Evolutionary conservation across 1,140 invertebrate species (phyloP), one percentile per base, ranked within the genome.

Genomic region (Magallana ariakensis): DNA sequence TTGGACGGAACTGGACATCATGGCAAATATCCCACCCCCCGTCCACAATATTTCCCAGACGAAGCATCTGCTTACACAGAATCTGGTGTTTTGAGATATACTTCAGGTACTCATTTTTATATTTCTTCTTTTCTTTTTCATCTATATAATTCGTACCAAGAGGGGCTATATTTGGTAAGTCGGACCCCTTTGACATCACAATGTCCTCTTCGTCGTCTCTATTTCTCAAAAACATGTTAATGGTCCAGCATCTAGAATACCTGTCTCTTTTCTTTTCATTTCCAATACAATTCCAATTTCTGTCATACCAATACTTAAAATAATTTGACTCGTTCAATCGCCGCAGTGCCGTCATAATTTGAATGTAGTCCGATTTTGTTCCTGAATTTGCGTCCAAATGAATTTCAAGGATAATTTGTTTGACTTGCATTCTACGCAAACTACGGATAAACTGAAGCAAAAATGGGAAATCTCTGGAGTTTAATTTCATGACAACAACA

Each of bases 11-110:
- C 26, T 10, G 26, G 33, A 62, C 16, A 62, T 84, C 83, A 62
- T 84, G 83, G 46, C 83, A 84, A 3, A 84, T 58, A 0, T 84
- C 83, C 83, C 83, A 60, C 26, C 83, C 58, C 10, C 83, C 83
- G 26, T 84, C 83, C 26, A 33, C n/a, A 62, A 60, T 33, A 60
- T 58, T 62, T 11, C 83, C 83, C 13, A 84, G 33, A 58, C 83
- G 83, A 33, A 84, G 9, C 19, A 26, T 58, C 22, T 84, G 56
- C n/a, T 84, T 84, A 26, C 83, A 84, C 2, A 62, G 33, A 26
- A 84, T 62, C 22, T 62, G 83, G n/a, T 60, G 56, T 13, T 58
- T 60, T 53, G 84, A 54, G 13, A 70, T 75, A 22, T 55, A 85
- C 9, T 70, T 57, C 8, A 16, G 8, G 16, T 15, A 82, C 46